Base-by-base conservation (phyloP, 2,888 invertebrate species). In the Cantharis nigra region DNA sequence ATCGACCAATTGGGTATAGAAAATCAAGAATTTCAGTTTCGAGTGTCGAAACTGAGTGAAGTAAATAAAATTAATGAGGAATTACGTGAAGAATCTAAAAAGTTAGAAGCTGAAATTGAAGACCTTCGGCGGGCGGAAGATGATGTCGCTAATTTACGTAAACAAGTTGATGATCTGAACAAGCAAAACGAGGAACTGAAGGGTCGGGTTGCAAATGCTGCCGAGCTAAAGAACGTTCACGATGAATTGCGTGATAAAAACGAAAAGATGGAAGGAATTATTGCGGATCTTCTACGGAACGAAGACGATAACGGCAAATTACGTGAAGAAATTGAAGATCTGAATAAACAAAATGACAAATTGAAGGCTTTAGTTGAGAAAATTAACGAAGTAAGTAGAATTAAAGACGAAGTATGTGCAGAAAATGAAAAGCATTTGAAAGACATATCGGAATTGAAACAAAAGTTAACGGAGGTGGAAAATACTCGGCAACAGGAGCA, bases 381-480 rank as follows among this genome's bases (percentile, higher is more conserved):
- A 7, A 49, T n/a, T n/a, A n/a, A 49, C 7, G 49, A 49, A 49
- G 49, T 49, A 49, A 49, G n/a, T 4, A 49, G n/a, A 49, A 49
- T n/a, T 13, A 49, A n/a, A n/a, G 49, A 49, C 49, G 49, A 49
- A n/a, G 2, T 33, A 13, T 13, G 33, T 0, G 33, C 7, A 13
- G 49, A n/a, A 49, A 49, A 49, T 5, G 49, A 49, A 49, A n/a
- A n/a, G 3, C 33, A 33, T 9, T 1, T 3, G 5, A 33, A 13
- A 33, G 5, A n/a, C 9, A 49, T 49, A 13, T 13, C 78, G 2
- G 85, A 85, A 78, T 78, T 88, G 13, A 82, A 84, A 69, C 72
- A 78, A 1, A 85, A 87, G 69, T 80, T 85, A 11, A 85, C 85
- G 63, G 86, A 49, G 7, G n/a, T 49, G 49, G 49, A 49, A 49